Percentiles rank a stretch among this genome's conserved stretches.
Evolutionary conservation across 2,797 vertebrate genomes (phyloP).

Genomic region (Arnoldichthys spilopterus): DNA sequence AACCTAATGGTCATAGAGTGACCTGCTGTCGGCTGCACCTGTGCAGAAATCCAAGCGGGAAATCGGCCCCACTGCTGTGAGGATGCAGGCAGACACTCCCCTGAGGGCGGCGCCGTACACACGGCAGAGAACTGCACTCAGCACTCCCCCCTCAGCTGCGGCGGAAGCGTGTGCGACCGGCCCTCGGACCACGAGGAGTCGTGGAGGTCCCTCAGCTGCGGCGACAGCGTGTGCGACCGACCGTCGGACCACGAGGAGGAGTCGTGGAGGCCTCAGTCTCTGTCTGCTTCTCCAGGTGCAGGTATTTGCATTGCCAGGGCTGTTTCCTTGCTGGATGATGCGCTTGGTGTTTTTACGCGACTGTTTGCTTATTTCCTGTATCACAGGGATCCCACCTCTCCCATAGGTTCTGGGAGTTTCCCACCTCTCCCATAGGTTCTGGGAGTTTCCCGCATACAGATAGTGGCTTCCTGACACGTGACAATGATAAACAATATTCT

Average conservation of each 20-base stretch:
- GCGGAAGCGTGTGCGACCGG: slow-evolving; percentile 83
- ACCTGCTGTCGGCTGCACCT: neutral
- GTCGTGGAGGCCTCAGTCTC: slow-evolving; percentile 93
- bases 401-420: too few relatives aligned
- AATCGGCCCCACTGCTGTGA: slow-evolving; percentile 56
- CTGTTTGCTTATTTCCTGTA: too few relatives aligned
- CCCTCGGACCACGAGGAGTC: slow-evolving; percentile 84
- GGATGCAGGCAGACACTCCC: slow-evolving; percentile 72
- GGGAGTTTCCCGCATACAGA: too few relatives aligned
- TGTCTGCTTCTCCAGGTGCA: slow-evolving; percentile 89
- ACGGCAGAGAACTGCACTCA: slow-evolving; percentile 80
- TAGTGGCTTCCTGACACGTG: too few relatives aligned
- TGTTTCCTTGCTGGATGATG: too few relatives aligned
- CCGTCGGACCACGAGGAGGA: slow-evolving; percentile 89
- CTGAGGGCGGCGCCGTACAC: slow-evolving; percentile 78
- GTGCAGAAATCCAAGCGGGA: slow-evolving; percentile 71
- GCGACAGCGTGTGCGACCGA: slow-evolving; percentile 82
- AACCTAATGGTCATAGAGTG: too few relatives aligned
- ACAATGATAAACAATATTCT: too few relatives aligned
- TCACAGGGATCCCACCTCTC: too few relatives aligned
- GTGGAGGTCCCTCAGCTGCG: slow-evolving; percentile 84
- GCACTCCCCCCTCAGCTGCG: slow-evolving; percentile 84
- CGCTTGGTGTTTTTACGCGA: too few relatives aligned
- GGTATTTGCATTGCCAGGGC: slow-evolving; percentile 18
- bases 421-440: too few relatives aligned